Percentiles rank a stretch among this genome's conserved stretches.
These are phyloP conservation scores for Monopis laevigella DNA, from an alignment of 2,888 invertebrate species.

Conservation along the genomic window DNA sequence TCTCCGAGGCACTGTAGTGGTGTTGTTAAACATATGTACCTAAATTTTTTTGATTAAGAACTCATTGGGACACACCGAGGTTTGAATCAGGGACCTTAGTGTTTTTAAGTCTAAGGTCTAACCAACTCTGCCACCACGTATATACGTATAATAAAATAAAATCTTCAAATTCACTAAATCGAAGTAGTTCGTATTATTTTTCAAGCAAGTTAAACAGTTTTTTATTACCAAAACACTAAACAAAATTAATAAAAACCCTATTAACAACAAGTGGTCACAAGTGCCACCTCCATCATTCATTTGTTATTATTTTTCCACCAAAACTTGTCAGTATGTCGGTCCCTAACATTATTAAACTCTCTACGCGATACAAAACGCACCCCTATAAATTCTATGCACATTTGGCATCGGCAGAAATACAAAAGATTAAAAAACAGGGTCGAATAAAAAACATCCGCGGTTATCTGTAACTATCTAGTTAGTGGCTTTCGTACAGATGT, in stretches of 20 bases:
- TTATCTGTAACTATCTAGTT: constrained; percentile 67
- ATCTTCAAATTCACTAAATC: too few species aligned
- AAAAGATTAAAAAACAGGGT: constrained; percentile 54
- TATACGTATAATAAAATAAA: too few species aligned
- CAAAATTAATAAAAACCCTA: constrained; percentile 22
- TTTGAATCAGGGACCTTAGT: too few species aligned
- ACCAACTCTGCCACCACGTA: too few species aligned
- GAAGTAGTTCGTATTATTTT: too few species aligned
- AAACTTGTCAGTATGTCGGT: constrained; percentile 5
- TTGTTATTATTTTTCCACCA: constrained; percentile 27
- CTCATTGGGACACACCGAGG: too few species aligned
- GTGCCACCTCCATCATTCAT: constrained; percentile 50
- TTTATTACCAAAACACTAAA: too few species aligned
- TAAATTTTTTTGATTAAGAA: too few species aligned
- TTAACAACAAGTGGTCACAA: constrained; percentile 58
- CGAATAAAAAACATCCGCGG: constrained; percentile 63
- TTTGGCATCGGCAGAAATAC: constrained; percentile 49
- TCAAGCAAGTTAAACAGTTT: too few species aligned
- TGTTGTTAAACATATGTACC: too few species aligned
- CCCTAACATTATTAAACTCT: constrained; percentile 26
- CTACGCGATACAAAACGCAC: constrained; percentile 27
- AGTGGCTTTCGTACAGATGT: constrained; percentile 59
- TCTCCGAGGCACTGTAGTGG: too few species aligned
- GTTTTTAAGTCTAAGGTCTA: too few species aligned
- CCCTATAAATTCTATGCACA: constrained; percentile 59